These are phyloP conservation scores for Aphelinus atriplicis DNA, from an alignment of 1,140 invertebrate species.

Conservation along the genomic window DNA sequence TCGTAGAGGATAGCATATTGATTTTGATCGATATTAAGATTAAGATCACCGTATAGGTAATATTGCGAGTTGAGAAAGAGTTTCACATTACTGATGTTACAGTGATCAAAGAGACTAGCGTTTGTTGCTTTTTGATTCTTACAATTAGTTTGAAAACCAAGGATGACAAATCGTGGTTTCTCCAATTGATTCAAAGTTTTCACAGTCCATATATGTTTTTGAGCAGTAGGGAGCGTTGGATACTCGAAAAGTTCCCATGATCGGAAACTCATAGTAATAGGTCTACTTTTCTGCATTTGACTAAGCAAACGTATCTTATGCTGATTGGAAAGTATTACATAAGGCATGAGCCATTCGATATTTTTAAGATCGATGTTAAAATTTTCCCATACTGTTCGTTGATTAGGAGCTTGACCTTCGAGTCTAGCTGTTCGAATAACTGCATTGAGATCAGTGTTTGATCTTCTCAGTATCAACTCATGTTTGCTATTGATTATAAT, in stretches of 20 bases:
- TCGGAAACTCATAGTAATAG: constrained; percentile 50
- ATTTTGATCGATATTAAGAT: constrained; percentile 48
- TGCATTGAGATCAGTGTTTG: constrained; percentile 46
- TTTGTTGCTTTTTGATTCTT: constrained; percentile 28
- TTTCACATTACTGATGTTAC: constrained; percentile 44
- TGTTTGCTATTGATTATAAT: constrained; percentile 62
- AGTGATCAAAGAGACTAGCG: constrained; percentile 29
- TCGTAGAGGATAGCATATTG: constrained; percentile 50
- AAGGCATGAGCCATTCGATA: constrained; percentile 43
- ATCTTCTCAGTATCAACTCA: constrained; percentile 60
- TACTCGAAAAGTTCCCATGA: constrained; percentile 58
- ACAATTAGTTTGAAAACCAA: constrained; percentile 46
- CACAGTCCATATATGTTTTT: constrained; percentile 45
- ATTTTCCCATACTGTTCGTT: constrained; percentile 39
- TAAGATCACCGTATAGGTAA: constrained; percentile 52
- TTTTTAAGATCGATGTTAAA: constrained; percentile 37
- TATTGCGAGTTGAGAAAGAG: constrained; percentile 53
- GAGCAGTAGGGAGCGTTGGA: constrained; percentile 49
- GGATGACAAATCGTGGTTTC: constrained; percentile 48
- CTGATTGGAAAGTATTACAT: constrained; percentile 44
- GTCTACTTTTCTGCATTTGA: constrained; percentile 46
- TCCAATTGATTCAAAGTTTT: constrained; percentile 47
- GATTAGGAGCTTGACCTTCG: neutral
- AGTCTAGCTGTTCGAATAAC: constrained; percentile 8
- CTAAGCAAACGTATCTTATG: constrained; percentile 44